Evolutionary conservation across 2,797 vertebrate species (phyloP), one percentile per base, ranked within the genome.

Genomic region (Phylloscopus collybita): DNA sequence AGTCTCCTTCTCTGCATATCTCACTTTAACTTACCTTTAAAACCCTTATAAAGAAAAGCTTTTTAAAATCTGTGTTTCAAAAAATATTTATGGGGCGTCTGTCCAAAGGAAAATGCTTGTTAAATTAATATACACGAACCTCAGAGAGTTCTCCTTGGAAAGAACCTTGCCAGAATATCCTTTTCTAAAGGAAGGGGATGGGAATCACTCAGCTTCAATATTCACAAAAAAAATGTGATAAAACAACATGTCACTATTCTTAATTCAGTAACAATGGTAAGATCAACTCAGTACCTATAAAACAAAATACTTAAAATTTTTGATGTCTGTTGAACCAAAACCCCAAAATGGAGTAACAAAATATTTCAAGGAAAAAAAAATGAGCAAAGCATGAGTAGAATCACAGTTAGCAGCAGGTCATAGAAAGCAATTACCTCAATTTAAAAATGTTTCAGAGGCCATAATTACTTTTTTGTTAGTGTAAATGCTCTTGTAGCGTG

Each of bases 341-440:
- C 1, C 9, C 17, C 23, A 25, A 49, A 72, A 71, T 3, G 13
- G 32, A 80, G 21, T 62, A 83, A 59, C 5, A 90, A 89, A 91
- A 72, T 74, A 92, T 62, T 83, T 61, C 61, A 40, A 69, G 51
- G 26, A 14, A 86, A 85, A 85, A 62, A 73, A 66, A 70, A 53
- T 2, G 11, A 80, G 11, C 17, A 74, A 82, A 94, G 53, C 34
- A 23, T 34, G n/a, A 79, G 40, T 36, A 72, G 65, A 89, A 66
- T 80, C 47, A 42, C 34, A 78, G n/a, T 42, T 44, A 93, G 50
- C n/a, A 80, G 44, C 47, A 75, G 84, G 81, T 80, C 87, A 79
- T 54, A 50, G 17, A 69, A 76, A 93, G 57, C 34, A 94, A 93
- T 93, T 93, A 42, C 26, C 21, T 86, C n/a, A 71, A 91, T 89